phyloP scores from a whole-genome alignment of 2,797 vertebrate genomes.

The Tragopan temminckii region DNA sequence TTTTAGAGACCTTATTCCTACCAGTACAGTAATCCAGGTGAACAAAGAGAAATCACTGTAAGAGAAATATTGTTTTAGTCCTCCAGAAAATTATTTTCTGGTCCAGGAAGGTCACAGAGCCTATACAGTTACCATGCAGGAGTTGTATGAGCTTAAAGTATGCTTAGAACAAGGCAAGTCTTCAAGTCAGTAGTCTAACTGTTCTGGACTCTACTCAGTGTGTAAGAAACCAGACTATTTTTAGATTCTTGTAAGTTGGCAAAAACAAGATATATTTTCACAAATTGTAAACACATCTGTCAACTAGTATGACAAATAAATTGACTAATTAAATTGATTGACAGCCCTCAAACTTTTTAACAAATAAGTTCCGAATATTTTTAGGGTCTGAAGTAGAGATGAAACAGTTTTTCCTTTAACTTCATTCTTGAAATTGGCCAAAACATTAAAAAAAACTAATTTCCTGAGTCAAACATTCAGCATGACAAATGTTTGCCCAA shows the following conservation, averaged over 20 bases:
- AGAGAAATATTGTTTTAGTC: not conserved
- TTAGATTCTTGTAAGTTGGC: not conserved
- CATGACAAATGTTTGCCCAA: slow-evolving; percentile 41
- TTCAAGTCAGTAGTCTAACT: not conserved
- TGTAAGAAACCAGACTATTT: not conserved
- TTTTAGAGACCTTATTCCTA: not conserved
- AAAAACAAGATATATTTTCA: not conserved
- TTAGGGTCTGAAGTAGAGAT: not conserved
- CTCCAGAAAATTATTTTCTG: not conserved
- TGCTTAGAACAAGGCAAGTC: accelerated
- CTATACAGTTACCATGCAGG: not conserved
- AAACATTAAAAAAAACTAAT: slow-evolving; percentile 47
- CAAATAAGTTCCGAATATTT: not conserved
- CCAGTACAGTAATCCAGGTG: not conserved
- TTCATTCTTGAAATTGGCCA: not conserved
- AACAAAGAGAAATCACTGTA: not conserved
- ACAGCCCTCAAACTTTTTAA: not conserved
- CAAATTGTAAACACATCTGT: not conserved
- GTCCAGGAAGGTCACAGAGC: not conserved
- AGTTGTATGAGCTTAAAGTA: not conserved
- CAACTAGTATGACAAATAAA: not conserved
- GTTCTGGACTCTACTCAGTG: not conserved
- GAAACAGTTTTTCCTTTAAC: not conserved
- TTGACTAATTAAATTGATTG: not conserved
- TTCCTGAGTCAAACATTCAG: slow-evolving; percentile 2